Evolutionary conservation across 2,113 vertebrate genomes (phyloP), one percentile per base, ranked within the genome.

Genomic region (rabbit (Oryctolagus cuniculus)): DNA sequence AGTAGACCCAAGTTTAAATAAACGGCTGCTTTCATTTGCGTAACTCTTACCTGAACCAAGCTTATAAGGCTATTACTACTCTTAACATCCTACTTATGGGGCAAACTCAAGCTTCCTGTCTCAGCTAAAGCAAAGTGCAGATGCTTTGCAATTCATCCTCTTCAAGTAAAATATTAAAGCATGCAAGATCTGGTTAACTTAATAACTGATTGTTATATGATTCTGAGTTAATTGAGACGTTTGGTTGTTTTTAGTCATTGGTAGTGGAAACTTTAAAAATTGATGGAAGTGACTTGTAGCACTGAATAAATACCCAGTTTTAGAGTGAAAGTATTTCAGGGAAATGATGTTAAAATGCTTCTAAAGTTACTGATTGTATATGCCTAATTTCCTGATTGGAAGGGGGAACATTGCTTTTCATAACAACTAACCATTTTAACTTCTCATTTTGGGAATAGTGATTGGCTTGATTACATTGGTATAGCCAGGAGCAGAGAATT

Each of bases 91-190:
- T 49, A 36, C 78, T 75, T 61, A 3, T 87, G 70, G 19, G 61
- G 13, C 51, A 80, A 81, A 53, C 51, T 90, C 72, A 70, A 82
- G 15, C 34, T 86, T 36, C n/a, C 19, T 70, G 51, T 70, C 10
- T 87, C 24, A 90, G 85, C 12, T 88, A 88, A 91, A 81, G 67
- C 81, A 92, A 92, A 95, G 44, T 73, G 94, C 73, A 82, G 82
- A 34, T 85, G n/a, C 74, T 91, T 94, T 95, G 69, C 63, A 22
- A 80, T 53, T 83, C 27, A 79, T 83, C 21, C 34, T 91, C 9
- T 94, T 93, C 38, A 16, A 87, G 51, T 92, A 72, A 88, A 93
- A 82, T 82, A 15, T 70, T 93, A 70, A 88, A 87, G 27, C 24
- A 25, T 73, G 83, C 36, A 75, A 27, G 22, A 64, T 87, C 25